Percentiles rank a stretch among this genome's conserved stretches.
Conservation (phyloP, 2,888 invertebrate genomes). For the Julus scanicus region DNA sequence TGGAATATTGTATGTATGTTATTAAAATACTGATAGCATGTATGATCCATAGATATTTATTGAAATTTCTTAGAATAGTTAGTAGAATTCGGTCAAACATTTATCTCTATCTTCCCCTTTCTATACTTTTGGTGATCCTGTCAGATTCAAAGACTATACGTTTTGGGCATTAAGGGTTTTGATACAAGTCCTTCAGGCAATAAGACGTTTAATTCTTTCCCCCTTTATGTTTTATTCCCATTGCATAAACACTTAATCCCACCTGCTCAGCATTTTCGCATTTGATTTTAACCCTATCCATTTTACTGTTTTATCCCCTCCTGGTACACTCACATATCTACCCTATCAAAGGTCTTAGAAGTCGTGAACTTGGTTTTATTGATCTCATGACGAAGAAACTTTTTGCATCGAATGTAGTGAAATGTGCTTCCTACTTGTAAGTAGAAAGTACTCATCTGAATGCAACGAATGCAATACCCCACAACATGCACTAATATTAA, state of each 20-base stretch:
- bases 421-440: neutral
- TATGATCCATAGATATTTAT: too few relatives aligned
- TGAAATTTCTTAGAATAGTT: too few relatives aligned
- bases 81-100: neutral
- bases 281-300: neutral
- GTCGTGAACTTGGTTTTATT: neutral
- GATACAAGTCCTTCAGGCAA: neutral
- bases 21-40: too few relatives aligned
- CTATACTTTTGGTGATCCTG: neutral
- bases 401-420: neutral
- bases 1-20: too few relatives aligned
- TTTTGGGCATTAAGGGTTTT: neutral
- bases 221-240: neutral
- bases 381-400: neutral
- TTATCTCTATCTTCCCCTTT: neutral
- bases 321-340: neutral
- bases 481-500: neutral
- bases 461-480: neutral
- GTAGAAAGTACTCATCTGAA: neutral
- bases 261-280: neutral
- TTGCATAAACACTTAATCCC: slow-evolving; percentile 20
- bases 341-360: neutral
- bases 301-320: slow-evolving; percentile 19
- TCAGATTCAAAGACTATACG: neutral
- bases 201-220: neutral